These are phyloP conservation scores for Caprella mutica DNA, from an alignment of 2,888 invertebrate genomes.

Conservation along the genomic window DNA sequence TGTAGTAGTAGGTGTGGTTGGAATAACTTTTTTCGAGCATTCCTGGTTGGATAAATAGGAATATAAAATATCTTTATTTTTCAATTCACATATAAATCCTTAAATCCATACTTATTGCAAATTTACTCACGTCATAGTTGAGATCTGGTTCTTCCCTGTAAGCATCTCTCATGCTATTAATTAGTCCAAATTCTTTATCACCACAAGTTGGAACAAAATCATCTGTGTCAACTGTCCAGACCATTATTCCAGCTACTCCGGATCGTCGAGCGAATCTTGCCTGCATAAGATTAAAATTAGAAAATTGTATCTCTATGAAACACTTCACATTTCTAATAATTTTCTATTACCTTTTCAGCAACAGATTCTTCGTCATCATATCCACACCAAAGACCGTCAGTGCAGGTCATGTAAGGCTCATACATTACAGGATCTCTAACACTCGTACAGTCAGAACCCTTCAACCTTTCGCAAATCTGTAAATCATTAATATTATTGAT, in stretches of 20 bases:
- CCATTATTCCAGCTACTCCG: slow-evolving; percentile 10
- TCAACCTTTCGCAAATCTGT: background rate
- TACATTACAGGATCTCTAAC: slow-evolving; percentile 15
- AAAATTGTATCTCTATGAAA: no score
- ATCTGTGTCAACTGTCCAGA: slow-evolving; percentile 19
- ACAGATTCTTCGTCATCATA: slow-evolving; percentile 23
- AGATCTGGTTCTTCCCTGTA: slow-evolving; percentile 4
- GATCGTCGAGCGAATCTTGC: slow-evolving; percentile 15
- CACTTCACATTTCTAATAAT: no score
- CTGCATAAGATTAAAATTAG: background rate
- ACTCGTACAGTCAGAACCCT: slow-evolving; percentile 3
- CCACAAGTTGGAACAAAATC: slow-evolving; percentile 15
- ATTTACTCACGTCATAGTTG: slow-evolving; percentile 2
- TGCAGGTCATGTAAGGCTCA: slow-evolving; percentile 24
- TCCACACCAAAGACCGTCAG: slow-evolving; percentile 23
- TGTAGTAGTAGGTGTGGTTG: background rate
- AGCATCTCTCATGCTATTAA: slow-evolving; percentile 12
- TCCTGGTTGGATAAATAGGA: background rate
- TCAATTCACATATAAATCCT: no score
- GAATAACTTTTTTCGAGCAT: background rate
- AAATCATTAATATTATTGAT: slow-evolving; percentile 39
- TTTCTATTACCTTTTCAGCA: slow-evolving; percentile 13
- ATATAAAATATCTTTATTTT: no score
- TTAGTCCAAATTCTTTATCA: slow-evolving; percentile 8
- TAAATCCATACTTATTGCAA: no score